A percentile compares a stretch with the other conserved stretches of the same genome.
These are phyloP conservation scores for Astyanax mexicanus DNA, from an alignment of 2,797 vertebrate species.

Conservation along the genomic window DNA sequence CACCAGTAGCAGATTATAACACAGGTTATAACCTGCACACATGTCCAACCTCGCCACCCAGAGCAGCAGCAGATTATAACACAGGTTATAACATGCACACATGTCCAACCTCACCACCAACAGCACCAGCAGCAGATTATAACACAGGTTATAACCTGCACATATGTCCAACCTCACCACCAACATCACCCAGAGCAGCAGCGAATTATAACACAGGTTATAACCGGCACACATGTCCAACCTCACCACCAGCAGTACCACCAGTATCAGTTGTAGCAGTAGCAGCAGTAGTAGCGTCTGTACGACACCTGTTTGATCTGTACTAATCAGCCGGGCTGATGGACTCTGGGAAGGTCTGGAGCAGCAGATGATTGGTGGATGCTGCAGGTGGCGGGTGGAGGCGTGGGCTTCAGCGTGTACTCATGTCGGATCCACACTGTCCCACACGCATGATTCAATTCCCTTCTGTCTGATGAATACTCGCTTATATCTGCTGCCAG, in stretches of 20 bases:
- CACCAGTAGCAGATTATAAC: no score
- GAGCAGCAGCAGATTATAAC: no score
- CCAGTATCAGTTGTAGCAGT: no score
- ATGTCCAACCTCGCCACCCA: no score
- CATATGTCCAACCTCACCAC: neutral
- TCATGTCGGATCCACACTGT: neutral
- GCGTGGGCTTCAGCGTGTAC: conserved; percentile 5
- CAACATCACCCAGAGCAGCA: no score
- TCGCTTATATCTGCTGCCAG: conserved; percentile 15
- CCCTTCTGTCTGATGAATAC: conserved; percentile 25
- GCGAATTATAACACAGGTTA: no score
- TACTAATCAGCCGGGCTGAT: conserved; percentile 4
- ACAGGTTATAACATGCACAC: no score
- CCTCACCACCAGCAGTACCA: neutral
- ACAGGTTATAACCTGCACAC: no score
- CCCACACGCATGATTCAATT: conserved; percentile 24
- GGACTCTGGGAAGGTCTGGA: neutral
- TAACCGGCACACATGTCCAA: no score
- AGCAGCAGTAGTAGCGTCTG: neutral
- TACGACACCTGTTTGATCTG: neutral
- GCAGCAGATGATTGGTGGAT: neutral
- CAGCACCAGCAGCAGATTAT: no score
- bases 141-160: neutral
- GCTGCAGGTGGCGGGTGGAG: neutral
- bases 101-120: no score